Conservation (phyloP, 1,140 invertebrate species). For the Argopecten irradians region DNA sequence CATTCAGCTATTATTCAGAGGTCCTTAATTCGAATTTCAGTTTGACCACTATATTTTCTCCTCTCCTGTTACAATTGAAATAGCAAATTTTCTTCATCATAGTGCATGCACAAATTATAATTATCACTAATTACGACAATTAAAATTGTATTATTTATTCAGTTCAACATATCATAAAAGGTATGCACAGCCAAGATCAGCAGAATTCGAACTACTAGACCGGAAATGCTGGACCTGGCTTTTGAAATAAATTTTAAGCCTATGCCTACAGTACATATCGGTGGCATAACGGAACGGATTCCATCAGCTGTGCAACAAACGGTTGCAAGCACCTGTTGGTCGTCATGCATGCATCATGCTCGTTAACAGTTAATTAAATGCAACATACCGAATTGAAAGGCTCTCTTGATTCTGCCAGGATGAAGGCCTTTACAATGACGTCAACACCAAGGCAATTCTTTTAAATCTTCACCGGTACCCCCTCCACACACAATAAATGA, state of each 20-base stretch:
- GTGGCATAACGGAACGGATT: no score
- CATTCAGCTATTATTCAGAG: no score
- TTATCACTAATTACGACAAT: no score
- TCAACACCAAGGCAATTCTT: background rate
- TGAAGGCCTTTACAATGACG: background rate
- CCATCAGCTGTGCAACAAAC: background rate
- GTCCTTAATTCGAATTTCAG: no score
- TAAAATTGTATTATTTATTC: no score
- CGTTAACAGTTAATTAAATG: background rate
- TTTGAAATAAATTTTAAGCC: background rate
- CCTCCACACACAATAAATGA: constrained; percentile 9
- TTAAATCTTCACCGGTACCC: background rate
- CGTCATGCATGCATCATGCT: background rate
- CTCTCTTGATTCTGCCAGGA: no score
- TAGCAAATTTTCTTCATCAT: background rate
- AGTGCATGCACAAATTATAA: background rate
- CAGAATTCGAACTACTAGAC: no score
- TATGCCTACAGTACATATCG: no score
- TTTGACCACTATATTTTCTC: no score
- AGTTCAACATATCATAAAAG: no score
- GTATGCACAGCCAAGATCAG: no score
- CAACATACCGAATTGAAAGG: constrained; percentile 1
- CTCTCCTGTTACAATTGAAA: no score
- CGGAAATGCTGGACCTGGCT: background rate
- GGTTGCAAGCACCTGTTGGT: background rate